phyloP scores from a whole-genome alignment of 2,888 invertebrate species.

The Gnatocerus cornutus region DNA sequence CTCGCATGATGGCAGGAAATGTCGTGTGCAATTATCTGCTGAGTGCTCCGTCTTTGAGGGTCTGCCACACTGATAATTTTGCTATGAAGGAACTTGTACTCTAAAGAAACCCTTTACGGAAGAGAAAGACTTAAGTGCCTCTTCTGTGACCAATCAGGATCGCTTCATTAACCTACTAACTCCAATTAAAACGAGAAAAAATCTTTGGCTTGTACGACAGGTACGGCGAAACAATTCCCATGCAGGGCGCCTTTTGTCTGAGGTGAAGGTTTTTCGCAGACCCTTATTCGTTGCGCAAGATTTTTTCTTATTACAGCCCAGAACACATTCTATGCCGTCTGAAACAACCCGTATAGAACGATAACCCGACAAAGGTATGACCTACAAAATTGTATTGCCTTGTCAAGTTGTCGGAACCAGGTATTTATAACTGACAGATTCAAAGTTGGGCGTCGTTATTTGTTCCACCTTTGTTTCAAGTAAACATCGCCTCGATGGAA shows the following conservation, averaged over 20 bases:
- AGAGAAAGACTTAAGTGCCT: constrained; percentile 43
- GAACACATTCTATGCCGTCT: constrained; percentile 9
- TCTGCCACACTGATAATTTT: constrained; percentile 47
- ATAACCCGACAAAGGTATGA: constrained; percentile 45
- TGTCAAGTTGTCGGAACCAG: constrained; percentile 51
- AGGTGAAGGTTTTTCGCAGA: not conserved
- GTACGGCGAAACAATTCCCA: constrained; percentile 1
- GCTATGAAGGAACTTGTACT: constrained; percentile 36
- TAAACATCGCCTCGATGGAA: constrained; percentile 43
- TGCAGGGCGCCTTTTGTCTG: not conserved
- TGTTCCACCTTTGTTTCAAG: constrained; percentile 49
- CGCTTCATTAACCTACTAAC: constrained; percentile 40
- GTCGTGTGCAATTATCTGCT: constrained; percentile 62
- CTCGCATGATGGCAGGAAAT: constrained; percentile 60
- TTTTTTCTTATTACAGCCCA: constrained; percentile 16
- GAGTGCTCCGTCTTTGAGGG: constrained; percentile 57
- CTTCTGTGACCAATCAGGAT: constrained; percentile 23
- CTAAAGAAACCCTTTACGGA: constrained; percentile 35
- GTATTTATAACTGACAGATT: constrained; percentile 52
- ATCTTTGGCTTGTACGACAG: not conserved
- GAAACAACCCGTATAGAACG: constrained; percentile 24
- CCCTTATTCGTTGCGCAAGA: constrained; percentile 19
- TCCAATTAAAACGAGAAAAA: constrained; percentile 34
- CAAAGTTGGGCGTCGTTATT: constrained; percentile 51
- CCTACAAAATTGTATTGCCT: constrained; percentile 49